Evolutionary conservation across 2,113 vertebrate species (phyloP), one percentile per base, ranked within the genome.

Genomic region (Sphaerodactylus townsendi): DNA sequence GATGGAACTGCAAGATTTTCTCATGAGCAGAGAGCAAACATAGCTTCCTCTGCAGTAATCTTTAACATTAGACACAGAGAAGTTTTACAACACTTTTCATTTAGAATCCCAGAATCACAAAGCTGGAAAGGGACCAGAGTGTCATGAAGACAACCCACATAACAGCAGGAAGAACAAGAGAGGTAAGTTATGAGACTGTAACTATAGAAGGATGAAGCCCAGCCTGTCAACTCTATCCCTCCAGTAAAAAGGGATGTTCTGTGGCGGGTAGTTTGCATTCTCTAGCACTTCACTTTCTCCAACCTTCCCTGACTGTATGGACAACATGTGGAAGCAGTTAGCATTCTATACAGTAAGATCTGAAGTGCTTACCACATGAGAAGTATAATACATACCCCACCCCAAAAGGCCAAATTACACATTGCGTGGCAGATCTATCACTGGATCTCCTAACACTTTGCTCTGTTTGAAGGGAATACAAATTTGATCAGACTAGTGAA

Each of bases 291-390:
- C 81, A 64, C 39, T 56, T 19, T 64, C 65, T 73, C 53, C 69
- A 48, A 71, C 41, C 70, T 44, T 64, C 56, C 56, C 15, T 48
- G n/a, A 82, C 56, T 28, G 39, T 37, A 65, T 13, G 25, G 41
- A 65, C 39, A 35, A 10, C 81, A 82, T 74, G 81, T 82, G 71
- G 81, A 82, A 82, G 56, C 56, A 64, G 65, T 74, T 74, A 82
- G 56, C 53, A 82, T 62, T 74, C 53, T 74, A 25, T n/a, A 25
- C 21, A 70, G 48, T 71, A 21, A 65, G 41, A 65, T 41, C n/a
- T 65, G 70, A 71, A 59, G 30, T 25, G 56, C 8, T 35, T 82
- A 70, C 81, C 70, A 74, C 33, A 23, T 21, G 56, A 23, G 70
- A 44, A 82, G 37, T 39, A 21, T 3, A 82, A 65, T 21, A 74